These are phyloP conservation scores for Lepus timidus DNA, from an alignment of 2,113 vertebrate genomes.

Conservation along the genomic window DNA sequence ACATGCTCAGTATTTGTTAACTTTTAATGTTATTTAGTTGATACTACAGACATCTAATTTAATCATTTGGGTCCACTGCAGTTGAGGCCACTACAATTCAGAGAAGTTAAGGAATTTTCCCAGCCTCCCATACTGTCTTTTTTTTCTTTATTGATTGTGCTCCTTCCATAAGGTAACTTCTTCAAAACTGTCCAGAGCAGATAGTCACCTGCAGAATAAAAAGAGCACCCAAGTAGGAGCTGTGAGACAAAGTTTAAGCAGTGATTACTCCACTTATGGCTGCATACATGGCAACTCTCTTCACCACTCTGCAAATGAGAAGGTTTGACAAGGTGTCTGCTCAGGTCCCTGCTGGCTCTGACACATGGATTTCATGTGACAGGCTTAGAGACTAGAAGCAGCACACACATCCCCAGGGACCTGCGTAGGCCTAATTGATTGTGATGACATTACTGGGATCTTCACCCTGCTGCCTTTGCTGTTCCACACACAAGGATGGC, in stretches of 20 bases:
- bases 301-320: neutral
- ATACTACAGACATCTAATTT: neutral
- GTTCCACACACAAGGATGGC: neutral
- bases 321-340: conserved; percentile 4
- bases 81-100: neutral
- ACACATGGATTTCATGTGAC: neutral
- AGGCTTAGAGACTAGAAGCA: neutral
- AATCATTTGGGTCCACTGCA: neutral
- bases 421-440: neutral
- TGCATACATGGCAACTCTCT: neutral
- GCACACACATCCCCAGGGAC: accelerated
- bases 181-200: neutral
- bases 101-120: neutral
- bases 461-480: conserved; percentile 40
- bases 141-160: neutral
- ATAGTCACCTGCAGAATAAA: neutral
- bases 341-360: neutral
- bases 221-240: neutral
- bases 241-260: neutral
- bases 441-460: conserved; percentile 24
- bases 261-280: neutral
- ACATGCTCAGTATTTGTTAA: neutral
- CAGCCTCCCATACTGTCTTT: neutral
- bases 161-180: neutral
- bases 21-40: neutral